Evolutionary conservation across 2,113 vertebrate genomes (phyloP).

Genomic region (Choloepus hoffmanni): DNA sequence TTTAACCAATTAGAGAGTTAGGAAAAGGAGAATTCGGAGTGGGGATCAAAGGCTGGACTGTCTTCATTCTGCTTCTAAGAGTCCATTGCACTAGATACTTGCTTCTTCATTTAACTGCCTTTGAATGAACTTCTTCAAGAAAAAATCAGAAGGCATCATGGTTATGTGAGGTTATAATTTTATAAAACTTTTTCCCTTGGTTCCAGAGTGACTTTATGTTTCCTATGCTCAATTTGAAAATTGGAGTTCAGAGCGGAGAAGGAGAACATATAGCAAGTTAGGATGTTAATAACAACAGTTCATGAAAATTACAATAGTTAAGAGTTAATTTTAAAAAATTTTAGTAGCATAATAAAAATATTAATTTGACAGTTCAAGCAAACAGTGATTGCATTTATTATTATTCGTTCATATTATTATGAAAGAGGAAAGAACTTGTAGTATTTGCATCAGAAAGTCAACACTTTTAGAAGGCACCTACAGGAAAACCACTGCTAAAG

Average conservation of each 20-base stretch:
- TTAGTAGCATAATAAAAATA: constrained; percentile 15
- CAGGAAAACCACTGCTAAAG: neutral
- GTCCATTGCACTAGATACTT: too few relatives aligned
- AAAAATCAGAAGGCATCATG: neutral
- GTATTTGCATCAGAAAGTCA: neutral
- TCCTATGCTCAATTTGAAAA: neutral
- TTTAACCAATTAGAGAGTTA: neutral
- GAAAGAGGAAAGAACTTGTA: neutral
- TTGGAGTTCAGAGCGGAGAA: neutral
- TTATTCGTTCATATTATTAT: neutral
- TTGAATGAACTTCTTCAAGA: neutral
- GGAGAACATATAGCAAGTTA: neutral
- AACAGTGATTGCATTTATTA: neutral
- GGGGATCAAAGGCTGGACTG: neutral
- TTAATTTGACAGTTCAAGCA: neutral
- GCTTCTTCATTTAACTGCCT: neutral
- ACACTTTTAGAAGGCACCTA: neutral
- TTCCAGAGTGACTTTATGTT: neutral
- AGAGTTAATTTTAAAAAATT: neutral
- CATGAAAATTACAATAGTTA: neutral
- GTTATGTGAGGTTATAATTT: neutral
- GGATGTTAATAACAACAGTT: neutral
- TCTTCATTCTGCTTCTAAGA: neutral
- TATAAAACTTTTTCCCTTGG: neutral
- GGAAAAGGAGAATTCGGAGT: neutral